These are phyloP conservation scores for Nycticebus coucang DNA, from an alignment of 2,113 vertebrate genomes.

Conservation along the genomic window DNA sequence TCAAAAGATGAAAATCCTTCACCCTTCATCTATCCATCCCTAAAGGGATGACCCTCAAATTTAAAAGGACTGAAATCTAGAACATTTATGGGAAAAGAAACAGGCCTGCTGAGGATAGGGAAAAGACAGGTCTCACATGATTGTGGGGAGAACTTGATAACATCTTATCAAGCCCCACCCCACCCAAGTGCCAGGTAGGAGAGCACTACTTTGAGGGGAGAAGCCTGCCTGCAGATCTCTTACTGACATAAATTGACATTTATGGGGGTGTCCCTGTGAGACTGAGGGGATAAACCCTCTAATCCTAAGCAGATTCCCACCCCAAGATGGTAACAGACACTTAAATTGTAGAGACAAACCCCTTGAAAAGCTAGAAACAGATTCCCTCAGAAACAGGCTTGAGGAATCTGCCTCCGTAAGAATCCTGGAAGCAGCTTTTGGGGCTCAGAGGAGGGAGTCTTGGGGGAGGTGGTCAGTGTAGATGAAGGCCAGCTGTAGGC, in stretches of 20 bases:
- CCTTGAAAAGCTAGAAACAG: conserved; percentile 54
- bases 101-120: not conserved
- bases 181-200: conserved; percentile 6
- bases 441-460: not conserved
- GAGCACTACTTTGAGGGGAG: not conserved
- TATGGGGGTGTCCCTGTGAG: not conserved
- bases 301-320: not conserved
- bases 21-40: not conserved
- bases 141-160: not conserved
- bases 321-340: conserved; percentile 48
- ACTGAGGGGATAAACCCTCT: conserved; percentile 1
- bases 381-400: not conserved
- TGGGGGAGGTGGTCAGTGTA: not conserved
- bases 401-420: conserved; percentile 31
- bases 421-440: not conserved
- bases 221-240: not conserved
- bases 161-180: not conserved
- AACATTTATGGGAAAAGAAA: not conserved
- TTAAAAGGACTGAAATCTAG: conserved; percentile 56
- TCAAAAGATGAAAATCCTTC: conserved; percentile 22
- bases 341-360: conserved; percentile 49
- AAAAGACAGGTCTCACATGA: not conserved
- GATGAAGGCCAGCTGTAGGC: not conserved
- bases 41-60: not conserved
- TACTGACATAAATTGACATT: not conserved